These are phyloP conservation scores for Callaeas wilsoni DNA, from an alignment of 2,113 vertebrate genomes.

Conservation along the genomic window DNA sequence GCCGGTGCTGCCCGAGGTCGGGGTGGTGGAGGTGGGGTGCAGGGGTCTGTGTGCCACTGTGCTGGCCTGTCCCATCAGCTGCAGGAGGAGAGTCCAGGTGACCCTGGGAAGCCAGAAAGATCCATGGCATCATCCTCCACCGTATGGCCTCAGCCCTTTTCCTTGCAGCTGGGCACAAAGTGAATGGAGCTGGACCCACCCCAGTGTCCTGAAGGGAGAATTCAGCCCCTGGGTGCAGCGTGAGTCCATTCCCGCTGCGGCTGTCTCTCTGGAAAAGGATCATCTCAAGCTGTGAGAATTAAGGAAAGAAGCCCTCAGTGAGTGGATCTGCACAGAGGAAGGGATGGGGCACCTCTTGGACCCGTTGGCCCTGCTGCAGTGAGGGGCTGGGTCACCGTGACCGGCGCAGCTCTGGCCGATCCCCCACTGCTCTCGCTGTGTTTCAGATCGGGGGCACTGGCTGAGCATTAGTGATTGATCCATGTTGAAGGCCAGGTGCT, in stretches of 20 bases:
- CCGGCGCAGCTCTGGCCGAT: neutral
- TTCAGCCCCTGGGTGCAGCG: fast-evolving
- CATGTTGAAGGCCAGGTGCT: neutral
- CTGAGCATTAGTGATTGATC: neutral
- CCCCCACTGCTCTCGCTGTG: neutral
- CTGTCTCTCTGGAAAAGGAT: neutral
- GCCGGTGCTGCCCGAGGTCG: fast-evolving
- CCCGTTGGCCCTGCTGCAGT: neutral
- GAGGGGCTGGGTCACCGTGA: neutral
- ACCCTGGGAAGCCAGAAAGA: neutral
- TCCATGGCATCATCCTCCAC: neutral
- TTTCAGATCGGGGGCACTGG: neutral
- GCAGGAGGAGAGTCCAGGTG: neutral
- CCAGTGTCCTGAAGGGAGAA: neutral
- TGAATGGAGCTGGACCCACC: neutral
- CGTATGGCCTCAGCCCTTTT: fast-evolving
- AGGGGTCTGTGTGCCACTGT: neutral
- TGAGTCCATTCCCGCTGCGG: fast-evolving
- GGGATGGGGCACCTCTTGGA: neutral
- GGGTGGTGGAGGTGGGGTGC: neutral
- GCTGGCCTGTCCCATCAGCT: neutral
- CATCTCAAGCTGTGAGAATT: neutral
- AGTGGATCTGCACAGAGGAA: neutral
- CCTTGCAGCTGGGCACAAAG: neutral
- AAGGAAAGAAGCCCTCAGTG: neutral